phyloP scores from a whole-genome alignment of 2,113 vertebrate species.

The Corythaeola cristata region DNA sequence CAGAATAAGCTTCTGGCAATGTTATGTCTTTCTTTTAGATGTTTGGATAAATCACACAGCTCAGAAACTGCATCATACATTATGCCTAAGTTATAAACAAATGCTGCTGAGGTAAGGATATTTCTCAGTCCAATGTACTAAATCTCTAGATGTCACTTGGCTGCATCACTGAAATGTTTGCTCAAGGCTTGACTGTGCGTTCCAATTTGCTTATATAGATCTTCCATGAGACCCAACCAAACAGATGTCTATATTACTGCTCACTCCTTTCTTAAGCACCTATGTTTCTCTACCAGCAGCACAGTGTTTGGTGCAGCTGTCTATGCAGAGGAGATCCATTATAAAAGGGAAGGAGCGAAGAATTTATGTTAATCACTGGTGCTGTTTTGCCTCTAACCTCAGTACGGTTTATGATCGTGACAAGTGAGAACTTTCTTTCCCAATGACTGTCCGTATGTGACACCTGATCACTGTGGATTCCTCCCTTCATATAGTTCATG shows the following conservation, averaged over 20 bases:
- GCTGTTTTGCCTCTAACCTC: background rate
- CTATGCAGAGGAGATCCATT: background rate
- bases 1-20: constrained; percentile 77
- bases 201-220: constrained; percentile 27
- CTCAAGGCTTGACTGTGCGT: constrained; percentile 6
- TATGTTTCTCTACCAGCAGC: background rate
- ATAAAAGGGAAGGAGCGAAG: background rate
- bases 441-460: background rate
- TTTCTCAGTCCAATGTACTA: constrained; percentile 53
- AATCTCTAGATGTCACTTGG: constrained; percentile 48
- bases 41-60: constrained; percentile 72
- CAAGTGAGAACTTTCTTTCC: background rate
- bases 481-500: background rate
- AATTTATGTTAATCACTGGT: background rate
- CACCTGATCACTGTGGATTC: background rate
- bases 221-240: constrained; percentile 24
- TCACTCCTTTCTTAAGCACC: background rate
- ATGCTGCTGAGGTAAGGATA: constrained; percentile 68
- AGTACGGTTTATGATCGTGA: background rate
- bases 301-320: background rate
- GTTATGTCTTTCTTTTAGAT: constrained; percentile 76
- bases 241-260: constrained; percentile 8
- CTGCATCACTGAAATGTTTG: constrained; percentile 52
- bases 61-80: constrained; percentile 58
- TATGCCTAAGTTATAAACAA: constrained; percentile 72